Base-by-base conservation (phyloP, 2,888 invertebrate species). In the Doris montereyensis region DNA sequence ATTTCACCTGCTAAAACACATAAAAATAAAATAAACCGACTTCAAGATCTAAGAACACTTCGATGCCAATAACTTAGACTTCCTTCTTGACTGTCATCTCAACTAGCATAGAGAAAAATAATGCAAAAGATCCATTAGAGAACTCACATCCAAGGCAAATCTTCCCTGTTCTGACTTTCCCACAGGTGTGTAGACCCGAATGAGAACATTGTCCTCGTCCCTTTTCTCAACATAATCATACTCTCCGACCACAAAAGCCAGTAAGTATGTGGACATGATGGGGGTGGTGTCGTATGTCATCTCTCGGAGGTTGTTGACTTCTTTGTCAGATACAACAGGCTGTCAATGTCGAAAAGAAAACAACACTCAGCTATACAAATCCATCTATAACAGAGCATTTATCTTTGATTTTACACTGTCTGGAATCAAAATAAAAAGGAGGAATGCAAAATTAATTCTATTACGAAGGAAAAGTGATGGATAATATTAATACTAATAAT, bases 211-310 rank as follows among this genome's bases (percentile, higher is more conserved):
- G 92, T 97, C 97, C 52, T 93, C 93, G 0, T 97, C 96, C 84
- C 92, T 94, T 81, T 94, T 95, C 92, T 98, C 97, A 1, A 98
- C 95, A 92, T 94, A 97, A 90, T 98, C 98, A 91, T 96, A 97
- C 92, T 98, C 97, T 35, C 98, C 98, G 1, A 99, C 95, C 4
- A 97, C 96, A 68, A 96, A 95, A 0, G 98, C 98, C 76, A 98
- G 95, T 83, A 99, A 93, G 90, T 99, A 99, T 0, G 98, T 97
- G 8, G 97, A 97, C 97, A 98, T 98, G 81, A 96, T 93, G 0
- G 98, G 98, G 0, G 97, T 96, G 74, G 94, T 95, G 86, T 95
- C 95, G 91, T 96, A 98, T 82, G 93, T 93, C 30, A 95, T 92
- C 34, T 93, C 92, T 76, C 93, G 94, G 82, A 93, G 57, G 79